Conservation (phyloP, 2,888 invertebrate species). For the Netelia inedita region DNA sequence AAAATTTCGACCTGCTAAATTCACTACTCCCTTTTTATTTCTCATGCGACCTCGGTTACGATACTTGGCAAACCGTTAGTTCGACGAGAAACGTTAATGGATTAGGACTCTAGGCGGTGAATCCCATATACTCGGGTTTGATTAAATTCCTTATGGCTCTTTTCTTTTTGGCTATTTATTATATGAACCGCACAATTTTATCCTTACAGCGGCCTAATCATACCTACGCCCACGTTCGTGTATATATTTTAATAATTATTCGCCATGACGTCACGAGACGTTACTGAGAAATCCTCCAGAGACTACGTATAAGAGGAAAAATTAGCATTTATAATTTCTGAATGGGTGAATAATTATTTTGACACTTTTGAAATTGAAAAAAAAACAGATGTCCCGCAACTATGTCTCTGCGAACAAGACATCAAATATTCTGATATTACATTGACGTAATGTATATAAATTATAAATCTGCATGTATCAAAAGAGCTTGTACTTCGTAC, state of each 20-base stretch:
- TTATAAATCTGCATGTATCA: no score
- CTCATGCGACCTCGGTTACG: slow-evolving; percentile 3
- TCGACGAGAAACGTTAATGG: slow-evolving; percentile 10
- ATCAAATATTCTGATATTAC: no score
- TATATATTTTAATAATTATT: slow-evolving; percentile 23
- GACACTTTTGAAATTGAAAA: no score
- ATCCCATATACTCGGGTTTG: slow-evolving; percentile 21
- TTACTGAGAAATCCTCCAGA: neutral
- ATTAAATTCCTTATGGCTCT: slow-evolving; percentile 35
- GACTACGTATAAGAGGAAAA: neutral
- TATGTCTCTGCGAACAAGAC: no score
- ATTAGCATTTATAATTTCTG: no score
- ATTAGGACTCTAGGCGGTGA: slow-evolving; percentile 16
- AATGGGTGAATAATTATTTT: no score
- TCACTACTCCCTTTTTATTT: neutral
- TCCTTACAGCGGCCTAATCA: slow-evolving; percentile 1
- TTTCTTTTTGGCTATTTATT: slow-evolving; percentile 19
- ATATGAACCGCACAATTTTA: neutral
- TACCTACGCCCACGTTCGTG: slow-evolving; percentile 14
- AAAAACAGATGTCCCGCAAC: no score
- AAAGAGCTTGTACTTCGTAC: no score
- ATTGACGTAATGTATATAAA: no score
- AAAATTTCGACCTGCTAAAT: neutral
- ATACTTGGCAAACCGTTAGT: neutral
- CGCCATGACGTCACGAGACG: neutral